Evolutionary conservation across 2,797 vertebrate species (phyloP), one percentile per base, ranked within the genome.

Genomic region (Squalus acanthias): DNA sequence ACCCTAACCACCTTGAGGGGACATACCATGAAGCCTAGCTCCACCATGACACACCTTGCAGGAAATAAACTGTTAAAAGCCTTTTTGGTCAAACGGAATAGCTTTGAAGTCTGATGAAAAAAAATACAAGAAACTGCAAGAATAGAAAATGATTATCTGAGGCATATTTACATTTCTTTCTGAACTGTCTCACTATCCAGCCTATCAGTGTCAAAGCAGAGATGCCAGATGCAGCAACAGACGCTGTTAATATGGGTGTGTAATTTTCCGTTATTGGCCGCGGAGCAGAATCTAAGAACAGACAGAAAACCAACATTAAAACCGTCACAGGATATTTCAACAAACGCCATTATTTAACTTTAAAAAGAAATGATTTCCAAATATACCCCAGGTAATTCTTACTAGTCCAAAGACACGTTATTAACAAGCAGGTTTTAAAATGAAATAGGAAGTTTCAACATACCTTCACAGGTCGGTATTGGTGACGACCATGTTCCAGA

Each of bases 381-480:
- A 50, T 15, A 85, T 85, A 22, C 39, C 22, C 39, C 3, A 22
- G 5, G 4, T 85, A 85, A 60, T 89, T 33, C 9, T 89, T 60
- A 29, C 87, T 29, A n/a, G n/a, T n/a, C n/a, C n/a, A 26, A 88
- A 88, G 53, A 12, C 26, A 26, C 12, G 13, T n/a, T 33, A 60
- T 91, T 33, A 63, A 39, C 6, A 22, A n/a, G 20, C 26, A 29
- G 24, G n/a, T 10, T 46, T 76, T 95, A 69, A 50, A 76, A 22
- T 69, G 26, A 70, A 95, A 57, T 24, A 33, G 33, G 4, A n/a
- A n/a, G 13, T 63, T 95, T 60, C 46, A 89, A 91, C 67, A 9
- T 91, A 89, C 96, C 26, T 96, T 87, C 85, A 74, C 96, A 96
- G 79, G 67, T 70, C 0, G 96, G 96, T 29, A 65, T 69, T 70